Conservation (phyloP, 2,113 vertebrate species). For the Callorhinus ursinus region DNA sequence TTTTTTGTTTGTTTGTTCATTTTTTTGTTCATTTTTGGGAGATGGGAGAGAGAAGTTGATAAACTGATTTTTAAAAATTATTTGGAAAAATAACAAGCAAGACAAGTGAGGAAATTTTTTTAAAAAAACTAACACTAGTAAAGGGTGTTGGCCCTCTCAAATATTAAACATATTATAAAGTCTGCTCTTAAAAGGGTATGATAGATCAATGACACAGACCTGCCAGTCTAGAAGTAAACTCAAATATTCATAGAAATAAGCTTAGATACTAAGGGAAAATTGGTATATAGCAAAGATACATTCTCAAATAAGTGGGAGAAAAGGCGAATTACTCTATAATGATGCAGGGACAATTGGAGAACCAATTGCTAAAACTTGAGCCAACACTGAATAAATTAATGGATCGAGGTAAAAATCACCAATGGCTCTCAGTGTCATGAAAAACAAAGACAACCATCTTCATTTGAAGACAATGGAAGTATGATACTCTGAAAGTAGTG, state of each 20-base stretch:
- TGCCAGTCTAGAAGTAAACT: background rate
- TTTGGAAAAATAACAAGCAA: background rate
- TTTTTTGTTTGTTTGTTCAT: background rate
- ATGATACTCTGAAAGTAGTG: background rate
- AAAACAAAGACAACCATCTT: background rate
- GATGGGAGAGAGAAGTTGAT: background rate
- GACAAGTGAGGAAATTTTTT: background rate
- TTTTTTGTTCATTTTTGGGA: background rate
- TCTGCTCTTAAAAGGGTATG: background rate
- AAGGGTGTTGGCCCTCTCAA: background rate
- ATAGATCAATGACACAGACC: background rate
- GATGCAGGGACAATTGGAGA: background rate
- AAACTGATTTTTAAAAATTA: background rate
- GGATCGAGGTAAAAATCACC: background rate
- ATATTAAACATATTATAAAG: background rate
- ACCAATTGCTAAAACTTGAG: constrained; percentile 16
- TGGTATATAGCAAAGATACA: background rate
- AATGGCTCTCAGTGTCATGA: background rate
- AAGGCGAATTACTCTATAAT: background rate
- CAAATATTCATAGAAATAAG: background rate
- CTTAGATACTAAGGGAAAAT: background rate
- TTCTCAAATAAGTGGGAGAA: background rate
- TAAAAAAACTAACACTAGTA: background rate
- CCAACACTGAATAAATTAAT: background rate
- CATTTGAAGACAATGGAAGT: background rate